Evolutionary conservation across 2,113 vertebrate species (phyloP), one percentile per base, ranked within the genome.

Genomic region (Brachyistius frenatus): DNA sequence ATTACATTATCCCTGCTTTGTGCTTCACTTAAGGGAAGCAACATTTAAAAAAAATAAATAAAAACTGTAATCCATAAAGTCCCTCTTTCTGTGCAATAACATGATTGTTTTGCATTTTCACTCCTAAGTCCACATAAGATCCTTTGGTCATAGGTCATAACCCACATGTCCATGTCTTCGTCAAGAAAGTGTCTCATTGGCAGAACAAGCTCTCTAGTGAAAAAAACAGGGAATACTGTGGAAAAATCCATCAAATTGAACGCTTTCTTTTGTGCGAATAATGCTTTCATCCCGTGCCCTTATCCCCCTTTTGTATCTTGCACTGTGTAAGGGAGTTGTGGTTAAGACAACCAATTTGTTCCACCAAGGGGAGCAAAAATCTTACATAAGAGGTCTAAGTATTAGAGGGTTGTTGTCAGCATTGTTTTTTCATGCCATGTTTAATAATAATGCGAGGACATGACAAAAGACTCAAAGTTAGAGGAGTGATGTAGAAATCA

Each of bases 271-370:
- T 57, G 66, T 49, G 7, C 35, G 47, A 30, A 73, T 67, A 23
- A 14, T 55, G 35, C 3, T 66, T 56, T 71, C 57, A 30, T 47
- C 32, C 56, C 1, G 2, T 46, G 47, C 30, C 69, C 67, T 50
- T 66, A 68, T 66, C 66, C n/a, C 37, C 52, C 54, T 68, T 53
- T 74, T 81, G 82, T 53, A 36, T 75, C 33, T 65, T 35, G 15
- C 9, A 16, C 71, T 14, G 67, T 81, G 62, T 63, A 56, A 76
- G 49, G 63, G 68, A 86, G 75, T 78, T 7, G 35, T 44, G 53
- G 46, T 81, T 74, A 76, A 92, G 79, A 69, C 50, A 76, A 83
- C 71, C 81, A 90, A 86, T 93, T 92, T 93, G 90, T 92, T 92
- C 86, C 62, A 62, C 74, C 69, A 81, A 71, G 56, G 61, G 73